These are phyloP conservation scores for Eupithecia subumbrata DNA, from an alignment of 2,888 invertebrate species.

Conservation along the genomic window DNA sequence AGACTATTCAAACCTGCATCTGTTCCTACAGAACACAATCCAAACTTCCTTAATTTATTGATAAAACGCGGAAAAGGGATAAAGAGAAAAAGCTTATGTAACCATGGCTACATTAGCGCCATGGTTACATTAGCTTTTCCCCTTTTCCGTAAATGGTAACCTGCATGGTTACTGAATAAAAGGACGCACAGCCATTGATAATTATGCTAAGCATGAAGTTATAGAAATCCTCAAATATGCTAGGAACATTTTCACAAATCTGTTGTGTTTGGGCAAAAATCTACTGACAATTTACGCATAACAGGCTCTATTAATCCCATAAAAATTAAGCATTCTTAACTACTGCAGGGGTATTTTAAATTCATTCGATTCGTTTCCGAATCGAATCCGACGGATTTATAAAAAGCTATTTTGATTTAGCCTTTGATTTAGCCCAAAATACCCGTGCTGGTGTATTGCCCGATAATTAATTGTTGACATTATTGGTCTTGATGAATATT, in stretches of 20 bases:
- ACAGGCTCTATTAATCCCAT: not conserved
- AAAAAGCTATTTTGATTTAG: too few relatives aligned
- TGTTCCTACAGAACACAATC: too few relatives aligned
- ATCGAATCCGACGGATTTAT: too few relatives aligned
- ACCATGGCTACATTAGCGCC: not conserved
- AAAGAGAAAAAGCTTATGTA: not conserved
- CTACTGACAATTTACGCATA: not conserved
- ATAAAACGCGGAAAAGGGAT: not conserved
- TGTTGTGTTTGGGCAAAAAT: not conserved
- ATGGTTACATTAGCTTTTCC: too few relatives aligned
- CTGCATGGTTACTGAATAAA: too few relatives aligned
- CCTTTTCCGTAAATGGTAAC: too few relatives aligned
- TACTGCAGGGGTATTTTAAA: too few relatives aligned
- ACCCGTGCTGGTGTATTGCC: not conserved
- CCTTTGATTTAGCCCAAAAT: too few relatives aligned
- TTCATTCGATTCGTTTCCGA: too few relatives aligned
- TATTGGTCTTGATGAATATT: not conserved
- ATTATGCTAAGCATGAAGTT: not conserved
- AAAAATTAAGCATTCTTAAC: not conserved
- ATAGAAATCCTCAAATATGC: not conserved
- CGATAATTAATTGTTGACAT: not conserved
- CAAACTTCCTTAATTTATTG: not conserved
- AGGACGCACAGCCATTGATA: not conserved
- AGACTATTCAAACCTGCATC: not conserved
- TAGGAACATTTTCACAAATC: not conserved